Evolutionary conservation across 2,797 vertebrate species (phyloP).

Genomic region (Oreochromis mossambicus): DNA sequence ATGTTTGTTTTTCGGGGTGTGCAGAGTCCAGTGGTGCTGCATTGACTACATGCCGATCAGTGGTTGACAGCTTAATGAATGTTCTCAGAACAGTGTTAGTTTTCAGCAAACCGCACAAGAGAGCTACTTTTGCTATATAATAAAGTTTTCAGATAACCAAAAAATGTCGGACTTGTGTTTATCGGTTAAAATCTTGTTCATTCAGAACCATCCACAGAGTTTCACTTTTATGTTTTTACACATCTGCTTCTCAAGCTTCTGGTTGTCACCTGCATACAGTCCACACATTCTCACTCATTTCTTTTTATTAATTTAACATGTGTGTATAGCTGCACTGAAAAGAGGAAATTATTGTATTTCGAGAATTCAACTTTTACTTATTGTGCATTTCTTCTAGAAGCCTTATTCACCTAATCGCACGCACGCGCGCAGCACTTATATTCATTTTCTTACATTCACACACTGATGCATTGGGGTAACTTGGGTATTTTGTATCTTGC

Average conservation of each 20-base stretch:
- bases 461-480: neutral
- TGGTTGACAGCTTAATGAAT: constrained; percentile 56
- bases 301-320: neutral
- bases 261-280: neutral
- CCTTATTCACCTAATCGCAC: neutral
- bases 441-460: neutral
- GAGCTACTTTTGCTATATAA: constrained; percentile 73
- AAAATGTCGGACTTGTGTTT: neutral
- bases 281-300: neutral
- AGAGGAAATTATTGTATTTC: neutral
- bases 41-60: constrained; percentile 32
- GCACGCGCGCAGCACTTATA: neutral
- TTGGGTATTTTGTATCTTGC: neutral
- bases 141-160: constrained; percentile 67
- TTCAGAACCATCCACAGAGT: neutral
- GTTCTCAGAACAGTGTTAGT: constrained; percentile 63
- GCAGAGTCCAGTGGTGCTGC: constrained; percentile 42
- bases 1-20: constrained; percentile 32
- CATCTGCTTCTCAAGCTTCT: neutral
- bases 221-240: neutral
- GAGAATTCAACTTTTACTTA: neutral
- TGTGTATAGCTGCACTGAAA: neutral
- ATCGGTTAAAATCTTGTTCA: neutral
- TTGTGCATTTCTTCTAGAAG: neutral
- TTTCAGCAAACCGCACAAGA: constrained; percentile 57